Conservation (phyloP, 2,888 invertebrate genomes). For the Bhutanitis thaidina region DNA sequence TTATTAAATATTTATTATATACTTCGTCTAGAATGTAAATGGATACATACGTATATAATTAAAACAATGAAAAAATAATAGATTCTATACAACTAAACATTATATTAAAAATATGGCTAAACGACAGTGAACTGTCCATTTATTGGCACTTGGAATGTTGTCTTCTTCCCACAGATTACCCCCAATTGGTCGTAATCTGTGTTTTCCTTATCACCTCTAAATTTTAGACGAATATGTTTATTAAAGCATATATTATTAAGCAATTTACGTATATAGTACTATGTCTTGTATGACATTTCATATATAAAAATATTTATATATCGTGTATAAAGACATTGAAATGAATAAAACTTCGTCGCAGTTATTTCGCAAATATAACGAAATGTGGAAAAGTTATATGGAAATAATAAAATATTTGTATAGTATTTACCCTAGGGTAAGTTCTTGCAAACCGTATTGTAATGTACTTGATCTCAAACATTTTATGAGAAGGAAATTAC, state of each 20-base stretch:
- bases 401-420: neutral
- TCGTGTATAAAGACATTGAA: constrained; percentile 56
- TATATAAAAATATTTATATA: constrained; percentile 75
- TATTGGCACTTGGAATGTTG: constrained; percentile 73
- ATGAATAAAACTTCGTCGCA: constrained; percentile 43
- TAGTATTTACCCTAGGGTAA: constrained; percentile 7
- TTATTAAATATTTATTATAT: constrained; percentile 71
- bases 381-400: constrained; percentile 46
- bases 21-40: constrained; percentile 59
- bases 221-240: constrained; percentile 24
- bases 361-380: constrained; percentile 59
- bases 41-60: constrained; percentile 66
- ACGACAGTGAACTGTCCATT: constrained; percentile 48
- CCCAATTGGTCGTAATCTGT: too few relatives aligned
- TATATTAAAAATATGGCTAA: constrained; percentile 71
- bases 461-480: neutral
- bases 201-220: constrained; percentile 33
- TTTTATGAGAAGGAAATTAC: too few relatives aligned
- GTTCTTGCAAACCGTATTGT: constrained; percentile 21
- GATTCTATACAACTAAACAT: constrained; percentile 62
- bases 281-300: constrained; percentile 63
- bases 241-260: constrained; percentile 44
- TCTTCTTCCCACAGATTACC: constrained; percentile 6
- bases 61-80: constrained; percentile 48
- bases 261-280: constrained; percentile 32